These are phyloP conservation scores for Arremon aurantiirostris DNA, from an alignment of 2,797 vertebrate genomes.

Conservation along the genomic window DNA sequence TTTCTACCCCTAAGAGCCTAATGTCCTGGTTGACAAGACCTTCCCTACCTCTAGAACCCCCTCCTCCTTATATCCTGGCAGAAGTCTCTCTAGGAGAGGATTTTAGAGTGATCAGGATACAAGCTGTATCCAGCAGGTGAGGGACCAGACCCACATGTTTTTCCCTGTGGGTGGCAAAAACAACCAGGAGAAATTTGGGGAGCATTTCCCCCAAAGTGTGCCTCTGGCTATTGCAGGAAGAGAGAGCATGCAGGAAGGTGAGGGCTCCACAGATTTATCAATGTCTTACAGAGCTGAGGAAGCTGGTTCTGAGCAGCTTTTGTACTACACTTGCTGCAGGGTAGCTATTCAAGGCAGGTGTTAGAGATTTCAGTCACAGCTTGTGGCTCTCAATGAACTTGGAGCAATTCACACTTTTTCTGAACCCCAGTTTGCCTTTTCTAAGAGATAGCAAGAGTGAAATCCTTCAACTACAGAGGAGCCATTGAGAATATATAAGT, in stretches of 20 bases:
- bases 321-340: not conserved
- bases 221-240: not conserved
- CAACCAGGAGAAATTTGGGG: not conserved
- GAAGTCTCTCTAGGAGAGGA: not conserved
- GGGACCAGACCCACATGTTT: not conserved
- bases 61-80: not conserved
- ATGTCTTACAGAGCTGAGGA: not conserved
- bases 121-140: not conserved
- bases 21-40: not conserved
- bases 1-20: not conserved
- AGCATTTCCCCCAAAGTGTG: not conserved
- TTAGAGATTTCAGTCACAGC: not conserved
- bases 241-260: not conserved
- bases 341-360: rapidly evolving
- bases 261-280: not conserved
- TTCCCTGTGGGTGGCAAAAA: not conserved
- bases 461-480: not conserved
- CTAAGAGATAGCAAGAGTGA: not conserved
- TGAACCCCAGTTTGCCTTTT: not conserved
- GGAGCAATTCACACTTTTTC: not conserved
- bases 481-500: not conserved
- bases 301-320: not conserved
- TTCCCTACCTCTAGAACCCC: not conserved
- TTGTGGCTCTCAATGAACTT: not conserved
- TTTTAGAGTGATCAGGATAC: not conserved